Percentiles rank a stretch among this genome's conserved stretches.
These are phyloP conservation scores for Halcyon leucocephala DNA, from an alignment of 2,797 vertebrate species.

Conservation along the genomic window DNA sequence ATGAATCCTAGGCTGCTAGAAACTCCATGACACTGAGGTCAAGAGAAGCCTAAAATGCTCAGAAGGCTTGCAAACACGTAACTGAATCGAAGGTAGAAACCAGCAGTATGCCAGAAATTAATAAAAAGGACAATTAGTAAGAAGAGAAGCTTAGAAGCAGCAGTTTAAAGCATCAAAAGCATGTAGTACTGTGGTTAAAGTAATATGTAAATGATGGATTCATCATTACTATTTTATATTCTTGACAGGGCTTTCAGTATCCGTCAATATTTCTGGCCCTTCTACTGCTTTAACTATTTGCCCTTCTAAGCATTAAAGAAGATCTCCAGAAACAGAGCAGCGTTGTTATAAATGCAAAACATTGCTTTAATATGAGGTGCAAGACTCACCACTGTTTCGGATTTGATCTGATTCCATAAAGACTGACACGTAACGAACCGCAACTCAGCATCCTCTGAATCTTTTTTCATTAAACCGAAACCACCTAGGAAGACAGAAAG, in stretches of 20 bases:
- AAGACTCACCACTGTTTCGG: conserved; percentile 87
- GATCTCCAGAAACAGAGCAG: neutral
- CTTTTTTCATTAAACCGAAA: conserved; percentile 77
- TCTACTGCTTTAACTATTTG: neutral
- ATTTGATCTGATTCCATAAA: conserved; percentile 88
- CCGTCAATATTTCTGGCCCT: neutral
- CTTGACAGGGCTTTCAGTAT: neutral
- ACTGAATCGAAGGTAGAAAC: neutral
- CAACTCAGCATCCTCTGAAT: conserved; percentile 73
- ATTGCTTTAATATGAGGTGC: neutral
- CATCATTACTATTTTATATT: neutral
- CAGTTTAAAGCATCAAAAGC: neutral
- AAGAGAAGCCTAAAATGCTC: neutral
- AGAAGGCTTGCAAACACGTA: neutral
- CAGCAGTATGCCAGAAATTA: neutral
- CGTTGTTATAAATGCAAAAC: neutral
- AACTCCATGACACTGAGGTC: neutral
- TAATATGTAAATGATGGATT: neutral
- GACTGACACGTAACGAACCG: conserved; percentile 86
- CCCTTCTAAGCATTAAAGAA: neutral
- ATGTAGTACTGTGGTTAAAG: neutral
- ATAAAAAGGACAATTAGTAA: neutral
- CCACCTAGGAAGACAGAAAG: conserved; percentile 76
- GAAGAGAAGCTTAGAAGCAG: neutral
- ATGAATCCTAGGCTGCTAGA: neutral